These are phyloP conservation scores for Oegoconia quadripuncta DNA, from an alignment of 2,888 invertebrate genomes.

Conservation along the genomic window DNA sequence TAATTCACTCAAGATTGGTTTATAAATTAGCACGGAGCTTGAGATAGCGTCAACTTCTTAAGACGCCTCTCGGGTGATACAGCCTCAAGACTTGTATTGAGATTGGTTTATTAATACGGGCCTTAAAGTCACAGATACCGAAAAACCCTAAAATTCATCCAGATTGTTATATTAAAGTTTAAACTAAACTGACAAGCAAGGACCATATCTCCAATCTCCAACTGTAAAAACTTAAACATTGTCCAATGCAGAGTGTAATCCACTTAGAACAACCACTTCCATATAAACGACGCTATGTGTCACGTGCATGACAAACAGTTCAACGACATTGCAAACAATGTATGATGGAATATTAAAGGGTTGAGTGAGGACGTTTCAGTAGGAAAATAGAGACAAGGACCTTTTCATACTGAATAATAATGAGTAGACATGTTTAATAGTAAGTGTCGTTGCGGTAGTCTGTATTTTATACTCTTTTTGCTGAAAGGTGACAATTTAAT, in stretches of 20 bases:
- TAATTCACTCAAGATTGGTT: too few species aligned
- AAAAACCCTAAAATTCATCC: too few species aligned
- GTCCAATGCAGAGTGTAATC: slow-evolving; percentile 53
- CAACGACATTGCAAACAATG: slow-evolving; percentile 38
- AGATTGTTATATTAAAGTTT: slow-evolving; percentile 45
- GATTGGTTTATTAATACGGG: too few species aligned
- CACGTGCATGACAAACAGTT: slow-evolving; percentile 37
- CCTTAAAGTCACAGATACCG: too few species aligned
- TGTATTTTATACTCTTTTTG: not conserved
- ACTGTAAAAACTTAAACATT: slow-evolving; percentile 56
- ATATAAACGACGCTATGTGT: slow-evolving; percentile 37
- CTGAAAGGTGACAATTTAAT: not conserved
- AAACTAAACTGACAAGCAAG: slow-evolving; percentile 42
- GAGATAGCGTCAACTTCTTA: too few species aligned
- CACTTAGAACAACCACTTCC: slow-evolving; percentile 45
- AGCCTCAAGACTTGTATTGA: too few species aligned
- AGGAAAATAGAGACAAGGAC: slow-evolving; percentile 32
- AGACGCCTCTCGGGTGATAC: too few species aligned
- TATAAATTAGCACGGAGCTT: too few species aligned
- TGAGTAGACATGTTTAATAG: slow-evolving; percentile 27
- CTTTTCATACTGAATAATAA: slow-evolving; percentile 37
- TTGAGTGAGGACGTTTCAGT: slow-evolving; percentile 21
- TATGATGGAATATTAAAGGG: too few species aligned
- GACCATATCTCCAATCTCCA: slow-evolving; percentile 45
- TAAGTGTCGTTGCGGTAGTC: not conserved